Percentiles rank a stretch among this genome's conserved stretches.
Evolutionary conservation across 2,888 invertebrate species (phyloP).

Genomic region (Cryptus armator): DNA sequence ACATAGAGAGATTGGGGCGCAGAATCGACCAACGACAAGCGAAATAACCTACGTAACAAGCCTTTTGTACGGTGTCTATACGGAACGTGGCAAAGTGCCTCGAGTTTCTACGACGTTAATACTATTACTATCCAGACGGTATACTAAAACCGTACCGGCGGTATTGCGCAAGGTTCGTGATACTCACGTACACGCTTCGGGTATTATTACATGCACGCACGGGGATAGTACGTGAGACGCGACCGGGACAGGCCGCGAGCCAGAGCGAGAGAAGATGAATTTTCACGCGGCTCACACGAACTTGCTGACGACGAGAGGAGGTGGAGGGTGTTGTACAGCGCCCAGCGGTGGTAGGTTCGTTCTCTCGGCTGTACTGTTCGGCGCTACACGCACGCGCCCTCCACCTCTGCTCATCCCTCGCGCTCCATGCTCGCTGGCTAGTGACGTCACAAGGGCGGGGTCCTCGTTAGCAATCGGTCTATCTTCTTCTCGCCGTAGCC

Average conservation of each 20-base stretch:
- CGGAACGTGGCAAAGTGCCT: slow-evolving; percentile 8
- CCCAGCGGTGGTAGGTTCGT: slow-evolving; percentile 14
- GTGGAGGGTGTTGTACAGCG: slow-evolving; percentile 32
- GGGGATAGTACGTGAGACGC: slow-evolving; percentile 7
- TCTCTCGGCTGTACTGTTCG: slow-evolving; percentile 13
- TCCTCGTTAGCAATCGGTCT: slow-evolving; percentile 80
- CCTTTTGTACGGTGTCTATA: slow-evolving; percentile 2
- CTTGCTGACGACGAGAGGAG: slow-evolving; percentile 21
- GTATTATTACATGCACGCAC: background rate
- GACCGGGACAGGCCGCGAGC: background rate
- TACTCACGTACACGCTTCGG: slow-evolving; percentile 13
- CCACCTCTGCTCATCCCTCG: slow-evolving; percentile 27
- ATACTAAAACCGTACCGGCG: slow-evolving; percentile 9
- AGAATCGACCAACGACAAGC: background rate
- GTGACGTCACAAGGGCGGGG: slow-evolving; percentile 84
- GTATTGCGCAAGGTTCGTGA: slow-evolving; percentile 15
- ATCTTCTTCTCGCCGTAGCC: slow-evolving; percentile 55
- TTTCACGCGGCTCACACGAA: slow-evolving; percentile 61
- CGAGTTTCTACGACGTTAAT: background rate
- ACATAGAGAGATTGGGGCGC: background rate
- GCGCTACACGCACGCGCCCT: slow-evolving; percentile 52
- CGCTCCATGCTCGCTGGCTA: slow-evolving; percentile 52
- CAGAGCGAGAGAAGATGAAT: slow-evolving; percentile 6
- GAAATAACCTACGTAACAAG: slow-evolving; percentile 6
- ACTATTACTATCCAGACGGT: slow-evolving; percentile 17